These are phyloP conservation scores for Trissolcus brochymenae DNA, from an alignment of 2,888 invertebrate genomes.

Conservation along the genomic window DNA sequence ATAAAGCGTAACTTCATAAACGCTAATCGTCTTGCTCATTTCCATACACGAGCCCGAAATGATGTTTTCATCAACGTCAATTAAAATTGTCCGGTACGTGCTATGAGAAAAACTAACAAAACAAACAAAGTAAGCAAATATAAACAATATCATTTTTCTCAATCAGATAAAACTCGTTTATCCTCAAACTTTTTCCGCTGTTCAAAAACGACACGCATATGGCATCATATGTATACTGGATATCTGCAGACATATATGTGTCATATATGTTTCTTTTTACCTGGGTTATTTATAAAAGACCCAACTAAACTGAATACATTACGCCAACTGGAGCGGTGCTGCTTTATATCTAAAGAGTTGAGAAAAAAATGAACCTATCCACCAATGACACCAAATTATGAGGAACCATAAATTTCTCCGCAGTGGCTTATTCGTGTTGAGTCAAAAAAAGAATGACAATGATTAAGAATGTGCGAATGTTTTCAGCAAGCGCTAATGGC, in stretches of 20 bases:
- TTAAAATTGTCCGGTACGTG: constrained; percentile 26
- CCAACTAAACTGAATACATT: no score
- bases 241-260: no score
- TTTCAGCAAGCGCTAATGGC: constrained; percentile 44
- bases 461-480: constrained; percentile 49
- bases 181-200: no score
- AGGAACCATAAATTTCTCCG: constrained; percentile 43
- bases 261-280: no score
- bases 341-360: no score
- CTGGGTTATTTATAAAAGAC: no score
- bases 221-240: no score
- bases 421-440: constrained; percentile 45
- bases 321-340: no score
- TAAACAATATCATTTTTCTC: no score
- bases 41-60: constrained; percentile 20
- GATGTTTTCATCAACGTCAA: constrained; percentile 36
- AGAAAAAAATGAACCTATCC: background rate
- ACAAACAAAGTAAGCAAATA: constrained; percentile 15
- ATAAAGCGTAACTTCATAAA: constrained; percentile 39
- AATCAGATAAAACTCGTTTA: no score
- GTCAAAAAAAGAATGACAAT: constrained; percentile 45
- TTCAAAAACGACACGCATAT: no score
- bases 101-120: constrained; percentile 5
- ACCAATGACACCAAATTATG: constrained; percentile 3
- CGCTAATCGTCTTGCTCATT: constrained; percentile 29